Percentiles rank a stretch among this genome's conserved stretches.
phyloP scores from a whole-genome alignment of 2,888 invertebrate genomes.

The Tetanocera ferruginea region DNA sequence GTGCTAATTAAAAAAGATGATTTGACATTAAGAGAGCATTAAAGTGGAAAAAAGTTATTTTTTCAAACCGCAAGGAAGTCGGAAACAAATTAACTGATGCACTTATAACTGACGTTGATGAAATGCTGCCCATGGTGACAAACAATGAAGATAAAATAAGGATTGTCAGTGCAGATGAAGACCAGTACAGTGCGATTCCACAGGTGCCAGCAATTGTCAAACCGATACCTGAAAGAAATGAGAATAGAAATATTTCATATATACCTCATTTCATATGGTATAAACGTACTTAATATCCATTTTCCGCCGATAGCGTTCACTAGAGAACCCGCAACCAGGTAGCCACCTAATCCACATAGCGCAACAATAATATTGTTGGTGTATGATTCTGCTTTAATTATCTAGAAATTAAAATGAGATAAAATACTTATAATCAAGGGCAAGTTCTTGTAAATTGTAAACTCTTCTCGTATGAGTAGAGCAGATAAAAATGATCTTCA shows the following conservation, averaged over 20 bases:
- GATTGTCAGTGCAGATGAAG: conserved; percentile 70
- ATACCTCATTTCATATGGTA: no score
- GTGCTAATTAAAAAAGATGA: conserved; percentile 70
- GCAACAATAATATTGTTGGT: conserved; percentile 78
- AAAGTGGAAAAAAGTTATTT: neutral
- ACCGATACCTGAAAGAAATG: conserved; percentile 58
- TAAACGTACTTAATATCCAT: conserved; percentile 69
- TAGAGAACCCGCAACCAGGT: conserved; percentile 72
- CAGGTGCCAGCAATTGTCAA: conserved; percentile 69
- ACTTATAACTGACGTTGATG: conserved; percentile 52
- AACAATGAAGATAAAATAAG: conserved; percentile 72
- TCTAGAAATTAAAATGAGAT: conserved; percentile 35
- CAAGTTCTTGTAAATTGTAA: no score
- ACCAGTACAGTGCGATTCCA: conserved; percentile 72
- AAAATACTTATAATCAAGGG: neutral
- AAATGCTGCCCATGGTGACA: conserved; percentile 60
- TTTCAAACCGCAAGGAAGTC: conserved; percentile 53
- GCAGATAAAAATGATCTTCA: no score
- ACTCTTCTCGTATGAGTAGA: no score
- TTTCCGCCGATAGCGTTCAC: conserved; percentile 72
- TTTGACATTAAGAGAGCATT: no score
- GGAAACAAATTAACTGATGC: conserved; percentile 55
- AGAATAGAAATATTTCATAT: conserved; percentile 25
- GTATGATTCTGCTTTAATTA: conserved; percentile 72
- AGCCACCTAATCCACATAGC: conserved; percentile 74